A percentile compares a stretch with the other conserved stretches of the same genome.
These are phyloP conservation scores for Cosmorhoe ocellata DNA, from an alignment of 2,888 invertebrate species.

Conservation along the genomic window DNA sequence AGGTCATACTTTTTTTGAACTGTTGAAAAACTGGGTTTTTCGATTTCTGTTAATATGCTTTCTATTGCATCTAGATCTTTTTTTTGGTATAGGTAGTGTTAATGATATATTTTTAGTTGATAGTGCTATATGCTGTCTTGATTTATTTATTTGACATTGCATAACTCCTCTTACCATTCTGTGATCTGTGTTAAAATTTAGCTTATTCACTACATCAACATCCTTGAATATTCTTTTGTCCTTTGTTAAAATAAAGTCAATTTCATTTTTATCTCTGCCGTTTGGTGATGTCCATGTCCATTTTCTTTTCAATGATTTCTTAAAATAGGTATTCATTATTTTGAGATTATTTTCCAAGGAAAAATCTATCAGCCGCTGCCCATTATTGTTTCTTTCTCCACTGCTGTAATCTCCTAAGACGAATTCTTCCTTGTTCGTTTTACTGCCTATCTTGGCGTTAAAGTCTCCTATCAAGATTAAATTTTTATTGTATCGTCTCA, in stretches of 20 bases:
- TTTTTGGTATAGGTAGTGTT: neutral
- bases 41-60: no score
- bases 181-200: constrained; percentile 3
- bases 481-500: neutral
- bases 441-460: neutral
- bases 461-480: no score
- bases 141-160: neutral
- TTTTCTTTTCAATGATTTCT: neutral
- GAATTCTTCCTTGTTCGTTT: neutral
- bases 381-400: neutral
- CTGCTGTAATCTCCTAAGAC: neutral
- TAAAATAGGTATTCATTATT: neutral
- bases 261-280: constrained; percentile 4
- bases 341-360: neutral
- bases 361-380: neutral
- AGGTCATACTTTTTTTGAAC: neutral
- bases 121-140: neutral
- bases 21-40: no score
- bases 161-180: constrained; percentile 3
- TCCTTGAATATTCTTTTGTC: neutral
- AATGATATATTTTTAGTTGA: neutral
- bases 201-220: no score
- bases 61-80: no score
- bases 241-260: constrained; percentile 1
- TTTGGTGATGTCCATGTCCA: no score